Conservation (phyloP, 2,888 invertebrate genomes). For the Diarsia dahlii region DNA sequence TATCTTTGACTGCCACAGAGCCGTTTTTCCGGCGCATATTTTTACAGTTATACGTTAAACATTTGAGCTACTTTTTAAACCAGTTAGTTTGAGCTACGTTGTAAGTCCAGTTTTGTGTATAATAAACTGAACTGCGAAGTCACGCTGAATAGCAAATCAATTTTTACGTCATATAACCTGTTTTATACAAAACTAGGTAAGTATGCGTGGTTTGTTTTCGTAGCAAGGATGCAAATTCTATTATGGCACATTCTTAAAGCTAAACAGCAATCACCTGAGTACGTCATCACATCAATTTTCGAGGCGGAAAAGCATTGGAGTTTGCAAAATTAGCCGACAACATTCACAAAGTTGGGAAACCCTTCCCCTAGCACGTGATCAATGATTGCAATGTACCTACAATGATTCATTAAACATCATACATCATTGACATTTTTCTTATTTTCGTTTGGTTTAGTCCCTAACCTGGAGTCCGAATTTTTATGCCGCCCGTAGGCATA, state of each 20-base stretch:
- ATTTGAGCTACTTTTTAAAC: constrained; percentile 5
- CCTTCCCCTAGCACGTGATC: too few relatives aligned
- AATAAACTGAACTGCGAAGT: constrained; percentile 19
- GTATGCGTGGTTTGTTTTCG: not conserved
- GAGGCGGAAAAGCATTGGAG: not conserved
- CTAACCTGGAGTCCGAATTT: too few relatives aligned
- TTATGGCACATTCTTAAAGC: not conserved
- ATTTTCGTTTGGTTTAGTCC: not conserved
- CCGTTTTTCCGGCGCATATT: not conserved
- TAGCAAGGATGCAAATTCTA: not conserved
- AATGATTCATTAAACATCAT: not conserved
- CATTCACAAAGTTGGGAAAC: not conserved
- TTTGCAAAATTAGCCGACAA: not conserved
- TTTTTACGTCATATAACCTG: constrained; percentile 11
- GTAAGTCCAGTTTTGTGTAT: not conserved
- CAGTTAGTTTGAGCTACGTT: not conserved
- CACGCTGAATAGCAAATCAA: constrained; percentile 18
- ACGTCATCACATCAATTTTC: not conserved
- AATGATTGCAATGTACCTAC: too few relatives aligned
- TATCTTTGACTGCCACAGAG: not conserved
- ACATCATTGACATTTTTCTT: not conserved
- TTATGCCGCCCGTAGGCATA: too few relatives aligned
- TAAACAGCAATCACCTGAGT: not conserved
- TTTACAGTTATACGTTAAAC: not conserved
- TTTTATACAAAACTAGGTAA: constrained; percentile 6